Evolutionary conservation across 2,888 invertebrate species (phyloP), one percentile per base, ranked within the genome.

Genomic region (Ypsolopha scabrella): DNA sequence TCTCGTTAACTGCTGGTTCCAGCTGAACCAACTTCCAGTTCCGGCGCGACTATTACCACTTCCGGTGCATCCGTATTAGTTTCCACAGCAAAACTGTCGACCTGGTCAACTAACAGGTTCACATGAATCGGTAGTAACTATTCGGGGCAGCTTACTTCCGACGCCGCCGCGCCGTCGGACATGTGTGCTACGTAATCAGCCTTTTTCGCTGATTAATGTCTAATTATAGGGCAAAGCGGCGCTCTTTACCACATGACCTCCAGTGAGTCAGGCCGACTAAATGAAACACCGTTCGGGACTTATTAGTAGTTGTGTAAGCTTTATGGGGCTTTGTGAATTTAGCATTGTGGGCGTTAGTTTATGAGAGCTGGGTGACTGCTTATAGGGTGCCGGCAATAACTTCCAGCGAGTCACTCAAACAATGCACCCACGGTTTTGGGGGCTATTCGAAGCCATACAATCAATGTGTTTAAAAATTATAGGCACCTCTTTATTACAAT

Each of bases 201-300:
- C 77, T 80, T 82, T 78, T 81, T 80, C 72, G 70, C 72, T 78
- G 80, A 81, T 83, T 79, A 81, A 77, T 70, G 70, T 82, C 81
- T 83, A 82, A 83, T 82, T 81, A 82, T 82, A 85, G 82, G 78
- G 68, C 71, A 65, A 69, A 68, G 69, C 46, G 34, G 51, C 45
- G 38, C 70, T 75, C 74, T 72, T 66, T 66, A 67, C 60, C 68
- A 75, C 71, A 78, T 74, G 77, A 79, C 72, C 74, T 64, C 64
- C 69, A 62, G 69, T 83, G 82, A 82, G 69, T 83, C 83, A 80
- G 70, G 59, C 56, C 62, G 66, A 62, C 68, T 71, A 72, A 68
- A 65, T 65, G 71, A 69, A 70, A 68, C 71, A 68, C 65, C 55
- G 65, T 65, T 66, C 67, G 63, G 62, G 67, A 68, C 63, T 66